Evolutionary conservation across 2,113 vertebrate species (phyloP).

Genomic region (Python bivittatus): DNA sequence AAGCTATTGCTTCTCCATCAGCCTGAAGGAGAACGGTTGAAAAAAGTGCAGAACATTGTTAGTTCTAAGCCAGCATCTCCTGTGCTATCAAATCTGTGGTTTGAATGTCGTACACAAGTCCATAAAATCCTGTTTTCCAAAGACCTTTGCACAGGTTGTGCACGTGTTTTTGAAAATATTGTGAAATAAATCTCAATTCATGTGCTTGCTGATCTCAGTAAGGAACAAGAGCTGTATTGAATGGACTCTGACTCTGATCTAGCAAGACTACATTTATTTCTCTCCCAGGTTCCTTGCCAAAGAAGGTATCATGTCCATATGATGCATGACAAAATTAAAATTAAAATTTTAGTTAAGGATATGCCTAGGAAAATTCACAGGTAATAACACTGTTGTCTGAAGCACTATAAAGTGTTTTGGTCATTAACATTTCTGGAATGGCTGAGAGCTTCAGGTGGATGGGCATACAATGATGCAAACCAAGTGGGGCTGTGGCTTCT

Average conservation of each 20-base stretch:
- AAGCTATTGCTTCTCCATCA: neutral
- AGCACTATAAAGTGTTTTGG: neutral
- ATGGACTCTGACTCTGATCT: neutral
- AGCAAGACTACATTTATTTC: neutral
- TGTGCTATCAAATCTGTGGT: neutral
- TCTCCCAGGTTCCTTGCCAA: neutral
- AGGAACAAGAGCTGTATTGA: neutral
- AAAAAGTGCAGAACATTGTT: neutral
- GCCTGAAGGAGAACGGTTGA: neutral
- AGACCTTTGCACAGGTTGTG: neutral
- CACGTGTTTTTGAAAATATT: neutral
- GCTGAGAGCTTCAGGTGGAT: neutral
- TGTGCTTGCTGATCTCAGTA: neutral
- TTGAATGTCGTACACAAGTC: neutral
- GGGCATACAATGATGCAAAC: neutral
- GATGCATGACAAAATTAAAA: neutral
- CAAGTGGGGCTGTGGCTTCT: neutral
- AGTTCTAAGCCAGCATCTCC: neutral
- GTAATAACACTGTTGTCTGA: neutral
- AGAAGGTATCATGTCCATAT: neutral
- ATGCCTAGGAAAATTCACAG: neutral
- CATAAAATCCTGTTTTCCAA: neutral
- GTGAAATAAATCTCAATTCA: neutral
- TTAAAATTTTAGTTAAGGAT: neutral
- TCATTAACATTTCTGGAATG: neutral